These are phyloP conservation scores for Ciconia maguari DNA, from an alignment of 2,113 vertebrate species.

Conservation along the genomic window DNA sequence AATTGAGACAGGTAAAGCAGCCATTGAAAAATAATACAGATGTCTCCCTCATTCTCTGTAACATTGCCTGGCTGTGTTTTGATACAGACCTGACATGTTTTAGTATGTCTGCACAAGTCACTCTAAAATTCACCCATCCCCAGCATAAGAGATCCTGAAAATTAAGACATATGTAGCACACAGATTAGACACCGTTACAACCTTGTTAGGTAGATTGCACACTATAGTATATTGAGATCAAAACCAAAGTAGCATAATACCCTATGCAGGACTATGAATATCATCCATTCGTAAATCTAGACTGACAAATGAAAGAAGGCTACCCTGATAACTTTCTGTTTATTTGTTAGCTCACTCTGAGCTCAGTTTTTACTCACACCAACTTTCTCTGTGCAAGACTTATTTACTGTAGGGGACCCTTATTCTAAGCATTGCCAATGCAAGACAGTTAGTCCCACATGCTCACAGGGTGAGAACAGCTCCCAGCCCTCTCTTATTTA, in stretches of 20 bases:
- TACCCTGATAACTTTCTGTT: neutral
- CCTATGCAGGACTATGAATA: neutral
- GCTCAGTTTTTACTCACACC: neutral
- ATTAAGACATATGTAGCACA: neutral
- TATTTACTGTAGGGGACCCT: neutral
- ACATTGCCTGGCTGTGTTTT: neutral
- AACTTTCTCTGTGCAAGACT: neutral
- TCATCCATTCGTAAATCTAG: neutral
- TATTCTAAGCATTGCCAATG: neutral
- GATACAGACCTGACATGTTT: neutral
- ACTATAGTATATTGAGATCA: neutral
- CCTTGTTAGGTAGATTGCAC: neutral
- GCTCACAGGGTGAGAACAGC: neutral
- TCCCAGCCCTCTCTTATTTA: neutral
- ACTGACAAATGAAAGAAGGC: neutral
- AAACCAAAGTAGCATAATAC: neutral
- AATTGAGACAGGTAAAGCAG: neutral
- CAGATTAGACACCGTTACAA: neutral
- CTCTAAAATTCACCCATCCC: neutral
- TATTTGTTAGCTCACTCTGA: neutral
- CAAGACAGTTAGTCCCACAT: neutral
- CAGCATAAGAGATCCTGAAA: neutral
- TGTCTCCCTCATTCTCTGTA: neutral
- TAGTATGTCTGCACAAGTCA: neutral
- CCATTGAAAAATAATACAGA: neutral